These are phyloP conservation scores for Botrylloides violaceus DNA, from an alignment of 23 tunicate genomes.

Conservation along the genomic window DNA sequence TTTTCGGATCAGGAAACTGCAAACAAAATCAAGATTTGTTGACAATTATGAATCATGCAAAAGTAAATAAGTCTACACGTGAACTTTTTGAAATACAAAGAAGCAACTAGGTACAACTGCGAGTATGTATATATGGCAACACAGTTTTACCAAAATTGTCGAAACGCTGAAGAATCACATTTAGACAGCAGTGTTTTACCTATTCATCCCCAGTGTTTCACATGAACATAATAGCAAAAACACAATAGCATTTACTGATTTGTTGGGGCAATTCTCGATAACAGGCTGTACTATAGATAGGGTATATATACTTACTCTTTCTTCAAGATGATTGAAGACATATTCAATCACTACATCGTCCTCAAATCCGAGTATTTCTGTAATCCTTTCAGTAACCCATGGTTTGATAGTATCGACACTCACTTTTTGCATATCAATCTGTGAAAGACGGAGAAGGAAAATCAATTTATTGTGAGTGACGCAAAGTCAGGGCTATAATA, in stretches of 20 bases:
- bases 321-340: constrained; percentile 60
- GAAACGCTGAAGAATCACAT: no score
- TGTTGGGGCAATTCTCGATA: no score
- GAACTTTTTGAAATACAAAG: not conserved
- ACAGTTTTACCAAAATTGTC: no score
- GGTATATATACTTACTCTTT: constrained; percentile 36
- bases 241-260: no score
- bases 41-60: not conserved
- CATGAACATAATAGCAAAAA: no score
- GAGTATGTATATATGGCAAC: no score
- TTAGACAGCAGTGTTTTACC: no score
- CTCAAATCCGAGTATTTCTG: constrained; percentile 84
- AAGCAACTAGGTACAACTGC: no score
- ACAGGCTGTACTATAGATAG: no score
- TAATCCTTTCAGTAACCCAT: constrained; percentile 71
- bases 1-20: constrained; percentile 86
- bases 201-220: no score
- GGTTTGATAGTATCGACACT: constrained; percentile 83
- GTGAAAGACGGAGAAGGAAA: not conserved
- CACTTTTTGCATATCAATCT: constrained; percentile 75
- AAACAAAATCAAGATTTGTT: not conserved
- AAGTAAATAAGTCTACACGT: not conserved
- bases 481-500: no score
- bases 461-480: not conserved
- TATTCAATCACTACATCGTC: constrained; percentile 94